Conservation (phyloP, 2,113 vertebrate species). For the Pungitius pungitius region DNA sequence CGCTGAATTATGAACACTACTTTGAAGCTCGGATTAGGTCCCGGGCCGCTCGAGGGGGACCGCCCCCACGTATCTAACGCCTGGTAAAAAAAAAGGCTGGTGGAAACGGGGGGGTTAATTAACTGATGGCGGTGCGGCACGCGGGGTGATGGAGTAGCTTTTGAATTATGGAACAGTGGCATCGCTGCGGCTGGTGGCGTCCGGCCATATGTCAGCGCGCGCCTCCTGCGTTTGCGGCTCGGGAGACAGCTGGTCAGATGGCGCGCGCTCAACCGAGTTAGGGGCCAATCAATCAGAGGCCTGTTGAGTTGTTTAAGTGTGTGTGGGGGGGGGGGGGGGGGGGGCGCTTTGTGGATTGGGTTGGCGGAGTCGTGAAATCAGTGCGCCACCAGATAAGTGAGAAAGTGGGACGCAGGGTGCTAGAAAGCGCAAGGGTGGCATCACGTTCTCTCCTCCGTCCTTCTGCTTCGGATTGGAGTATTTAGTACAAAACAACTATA, state of each 20-base stretch:
- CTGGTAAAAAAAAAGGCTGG: conserved; percentile 26
- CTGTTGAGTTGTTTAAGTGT: conserved; percentile 63
- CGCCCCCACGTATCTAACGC: conserved; percentile 34
- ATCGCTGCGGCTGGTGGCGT: conserved; percentile 75
- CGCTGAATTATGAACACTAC: conserved; percentile 62
- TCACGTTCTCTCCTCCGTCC: too few species aligned
- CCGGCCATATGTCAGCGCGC: conserved; percentile 73
- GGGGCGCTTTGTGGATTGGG: conserved; percentile 65
- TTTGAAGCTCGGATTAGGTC: conserved; percentile 40
- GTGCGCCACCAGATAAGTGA: conserved; percentile 14
- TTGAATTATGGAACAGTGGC: conserved; percentile 78
- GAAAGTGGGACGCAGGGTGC: not conserved
- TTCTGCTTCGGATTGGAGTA: conserved; percentile 1
- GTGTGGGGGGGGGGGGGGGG: conserved; percentile 42
- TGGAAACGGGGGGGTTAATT: conserved; percentile 70
- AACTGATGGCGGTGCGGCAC: conserved; percentile 61
- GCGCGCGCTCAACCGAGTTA: conserved; percentile 74
- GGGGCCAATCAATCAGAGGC: conserved; percentile 77
- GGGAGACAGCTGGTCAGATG: conserved; percentile 78
- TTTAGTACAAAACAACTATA: not conserved
- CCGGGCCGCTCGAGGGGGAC: conserved; percentile 34
- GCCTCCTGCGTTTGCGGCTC: conserved; percentile 59
- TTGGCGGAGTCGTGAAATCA: conserved; percentile 45
- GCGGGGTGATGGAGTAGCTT: conserved; percentile 72
- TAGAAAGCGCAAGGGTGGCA: not conserved